phyloP scores from a whole-genome alignment of 2,888 invertebrate species.

The Bhutanitis thaidina region DNA sequence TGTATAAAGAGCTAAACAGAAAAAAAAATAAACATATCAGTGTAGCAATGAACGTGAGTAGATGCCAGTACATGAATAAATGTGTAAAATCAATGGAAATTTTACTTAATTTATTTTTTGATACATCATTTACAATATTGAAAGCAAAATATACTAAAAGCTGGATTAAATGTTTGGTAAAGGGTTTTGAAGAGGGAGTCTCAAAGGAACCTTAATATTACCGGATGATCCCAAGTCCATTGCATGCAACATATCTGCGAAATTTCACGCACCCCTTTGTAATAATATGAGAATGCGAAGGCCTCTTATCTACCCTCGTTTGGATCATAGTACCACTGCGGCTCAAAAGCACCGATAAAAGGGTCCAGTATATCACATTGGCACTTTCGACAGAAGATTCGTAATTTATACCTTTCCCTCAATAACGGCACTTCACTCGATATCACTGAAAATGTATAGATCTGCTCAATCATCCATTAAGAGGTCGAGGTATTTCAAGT shows the following conservation, averaged over 20 bases:
- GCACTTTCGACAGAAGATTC: conserved; percentile 61
- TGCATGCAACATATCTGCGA: conserved; percentile 60
- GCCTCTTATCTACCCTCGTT: conserved; percentile 67
- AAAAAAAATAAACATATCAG: no score
- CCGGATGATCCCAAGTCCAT: conserved; percentile 55
- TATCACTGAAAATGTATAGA: conserved; percentile 20
- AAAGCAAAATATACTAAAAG: no score
- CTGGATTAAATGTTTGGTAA: conserved; percentile 5
- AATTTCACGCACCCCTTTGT: conserved; percentile 75
- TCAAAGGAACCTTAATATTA: conserved; percentile 41
- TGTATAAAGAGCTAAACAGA: no score
- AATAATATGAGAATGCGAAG: conserved; percentile 57
- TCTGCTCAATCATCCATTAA: conserved; percentile 11
- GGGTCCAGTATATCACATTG: conserved; percentile 74
- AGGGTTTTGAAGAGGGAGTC: conserved; percentile 9
- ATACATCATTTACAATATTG: no score
- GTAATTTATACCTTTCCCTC: conserved; percentile 60
- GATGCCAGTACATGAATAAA: no score
- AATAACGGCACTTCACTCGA: conserved; percentile 42
- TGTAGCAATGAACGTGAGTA: no score
- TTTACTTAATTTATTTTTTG: no score
- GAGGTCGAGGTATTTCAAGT: conserved; percentile 1
- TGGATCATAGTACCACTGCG: conserved; percentile 42
- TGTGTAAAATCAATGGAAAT: no score
- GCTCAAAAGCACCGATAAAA: conserved; percentile 52